Evolutionary conservation across 2,888 invertebrate genomes (phyloP).

Genomic region (Lapara coniferarum): DNA sequence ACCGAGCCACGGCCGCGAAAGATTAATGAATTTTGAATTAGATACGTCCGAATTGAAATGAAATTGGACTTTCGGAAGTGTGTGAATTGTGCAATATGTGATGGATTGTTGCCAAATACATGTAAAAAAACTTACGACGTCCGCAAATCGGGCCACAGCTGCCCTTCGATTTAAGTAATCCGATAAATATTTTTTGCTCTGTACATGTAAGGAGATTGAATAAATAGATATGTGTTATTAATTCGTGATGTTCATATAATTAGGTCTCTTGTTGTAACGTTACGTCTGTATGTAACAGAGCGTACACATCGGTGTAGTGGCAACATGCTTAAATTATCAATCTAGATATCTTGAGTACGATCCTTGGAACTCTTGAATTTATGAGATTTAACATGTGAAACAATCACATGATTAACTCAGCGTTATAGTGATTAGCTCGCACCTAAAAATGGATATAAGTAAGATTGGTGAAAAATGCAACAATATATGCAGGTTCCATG

Average conservation of each 20-base stretch:
- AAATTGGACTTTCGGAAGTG: constrained; percentile 81
- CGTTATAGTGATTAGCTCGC: too few species aligned
- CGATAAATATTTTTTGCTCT: constrained; percentile 69
- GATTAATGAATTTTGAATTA: constrained; percentile 82
- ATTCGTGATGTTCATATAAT: neutral
- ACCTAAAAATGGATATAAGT: too few species aligned
- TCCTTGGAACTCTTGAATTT: too few species aligned
- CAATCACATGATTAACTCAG: too few species aligned
- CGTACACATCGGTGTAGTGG: too few species aligned
- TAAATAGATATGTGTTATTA: neutral
- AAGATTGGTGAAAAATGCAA: too few species aligned
- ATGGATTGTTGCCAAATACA: constrained; percentile 68
- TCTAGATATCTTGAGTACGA: too few species aligned
- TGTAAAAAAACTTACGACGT: constrained; percentile 63
- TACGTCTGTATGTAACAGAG: too few species aligned
- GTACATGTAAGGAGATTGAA: neutral
- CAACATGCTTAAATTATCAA: too few species aligned
- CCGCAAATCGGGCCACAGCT: constrained; percentile 75
- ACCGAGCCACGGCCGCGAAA: constrained; percentile 56
- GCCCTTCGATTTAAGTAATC: constrained; percentile 71
- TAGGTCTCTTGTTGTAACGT: too few species aligned
- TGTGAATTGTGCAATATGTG: constrained; percentile 72
- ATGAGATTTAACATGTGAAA: too few species aligned
- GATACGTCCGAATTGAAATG: constrained; percentile 77
- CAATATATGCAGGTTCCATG: too few species aligned